Percentiles rank a stretch among this genome's conserved stretches.
phyloP scores from a whole-genome alignment of 2,113 vertebrate species.

The Cebidichthys violaceus region DNA sequence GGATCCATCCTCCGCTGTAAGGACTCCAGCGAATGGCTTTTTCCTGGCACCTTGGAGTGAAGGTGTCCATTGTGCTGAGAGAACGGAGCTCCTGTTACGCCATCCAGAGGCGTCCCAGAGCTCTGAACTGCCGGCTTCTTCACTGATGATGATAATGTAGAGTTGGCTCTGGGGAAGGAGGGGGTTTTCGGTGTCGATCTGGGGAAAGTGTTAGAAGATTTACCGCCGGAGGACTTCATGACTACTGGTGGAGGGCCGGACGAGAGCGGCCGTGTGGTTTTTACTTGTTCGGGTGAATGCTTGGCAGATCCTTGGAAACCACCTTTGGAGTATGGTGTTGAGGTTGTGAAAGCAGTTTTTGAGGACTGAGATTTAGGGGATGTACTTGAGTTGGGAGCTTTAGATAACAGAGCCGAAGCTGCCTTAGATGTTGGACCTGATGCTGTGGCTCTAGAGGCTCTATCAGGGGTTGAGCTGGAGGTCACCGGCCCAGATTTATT shows the following conservation, averaged over 20 bases:
- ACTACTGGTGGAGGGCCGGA: slow-evolving; percentile 70
- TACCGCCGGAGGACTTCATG: slow-evolving; percentile 60
- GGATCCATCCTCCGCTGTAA: slow-evolving; percentile 88
- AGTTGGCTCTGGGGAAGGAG: slow-evolving; percentile 77
- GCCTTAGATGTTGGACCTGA: slow-evolving; percentile 57
- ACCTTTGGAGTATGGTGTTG: slow-evolving; percentile 39
- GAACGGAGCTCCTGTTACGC: slow-evolving; percentile 55
- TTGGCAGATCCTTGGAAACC: slow-evolving; percentile 42
- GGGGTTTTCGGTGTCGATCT: slow-evolving; percentile 77
- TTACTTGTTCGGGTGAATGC: slow-evolving; percentile 47
- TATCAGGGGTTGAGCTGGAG: slow-evolving; percentile 68
- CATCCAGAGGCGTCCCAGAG: slow-evolving; percentile 63
- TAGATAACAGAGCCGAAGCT: slow-evolving; percentile 46
- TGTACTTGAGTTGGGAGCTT: slow-evolving; percentile 38
- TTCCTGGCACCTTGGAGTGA: slow-evolving; percentile 72
- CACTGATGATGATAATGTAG: slow-evolving; percentile 70
- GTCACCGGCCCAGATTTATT: slow-evolving; percentile 53
- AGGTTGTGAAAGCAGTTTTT: slow-evolving; percentile 56
- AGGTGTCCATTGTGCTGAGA: slow-evolving; percentile 82
- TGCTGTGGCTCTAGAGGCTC: slow-evolving; percentile 45
- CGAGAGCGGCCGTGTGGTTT: slow-evolving; percentile 41
- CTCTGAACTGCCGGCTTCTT: slow-evolving; percentile 68
- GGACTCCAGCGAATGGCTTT: slow-evolving; percentile 94
- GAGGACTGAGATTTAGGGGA: slow-evolving; percentile 65
- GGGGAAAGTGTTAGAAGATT: slow-evolving; percentile 82